Conservation (phyloP, 2,888 invertebrate genomes). For the Cheilosia variabilis region DNA sequence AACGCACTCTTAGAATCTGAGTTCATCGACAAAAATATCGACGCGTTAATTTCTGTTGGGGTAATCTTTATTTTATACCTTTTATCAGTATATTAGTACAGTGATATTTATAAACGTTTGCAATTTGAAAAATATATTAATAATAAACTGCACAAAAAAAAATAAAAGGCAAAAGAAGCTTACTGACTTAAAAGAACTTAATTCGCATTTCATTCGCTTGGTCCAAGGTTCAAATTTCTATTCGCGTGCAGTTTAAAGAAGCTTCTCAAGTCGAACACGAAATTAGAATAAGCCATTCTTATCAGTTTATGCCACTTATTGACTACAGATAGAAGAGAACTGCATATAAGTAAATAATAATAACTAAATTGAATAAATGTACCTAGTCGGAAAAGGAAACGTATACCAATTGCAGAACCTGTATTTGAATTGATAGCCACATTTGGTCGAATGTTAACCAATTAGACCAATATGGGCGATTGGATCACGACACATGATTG, state of each 20-base stretch:
- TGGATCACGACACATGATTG: too few species aligned
- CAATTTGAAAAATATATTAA: conserved; percentile 9
- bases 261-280: background rate
- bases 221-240: conserved; percentile 2
- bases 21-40: conserved; percentile 21
- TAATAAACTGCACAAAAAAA: conserved; percentile 8
- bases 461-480: too few species aligned
- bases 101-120: conserved; percentile 8
- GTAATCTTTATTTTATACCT: background rate
- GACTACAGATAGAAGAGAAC: background rate
- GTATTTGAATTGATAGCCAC: too few species aligned
- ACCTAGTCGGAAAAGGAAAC: background rate
- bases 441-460: too few species aligned
- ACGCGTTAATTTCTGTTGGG: background rate
- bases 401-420: background rate
- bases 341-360: background rate
- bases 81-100: conserved; percentile 4
- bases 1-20: background rate
- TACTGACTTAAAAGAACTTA: conserved; percentile 3
- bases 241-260: background rate
- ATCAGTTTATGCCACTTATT: conserved; percentile 1
- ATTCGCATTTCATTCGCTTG: conserved; percentile 4
- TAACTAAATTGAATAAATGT: background rate
- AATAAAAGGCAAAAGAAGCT: background rate
- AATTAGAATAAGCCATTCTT: conserved; percentile 2